Evolutionary conservation across 2,888 invertebrate species (phyloP), one percentile per base, ranked within the genome.

Genomic region (Elgonia sp.): DNA sequence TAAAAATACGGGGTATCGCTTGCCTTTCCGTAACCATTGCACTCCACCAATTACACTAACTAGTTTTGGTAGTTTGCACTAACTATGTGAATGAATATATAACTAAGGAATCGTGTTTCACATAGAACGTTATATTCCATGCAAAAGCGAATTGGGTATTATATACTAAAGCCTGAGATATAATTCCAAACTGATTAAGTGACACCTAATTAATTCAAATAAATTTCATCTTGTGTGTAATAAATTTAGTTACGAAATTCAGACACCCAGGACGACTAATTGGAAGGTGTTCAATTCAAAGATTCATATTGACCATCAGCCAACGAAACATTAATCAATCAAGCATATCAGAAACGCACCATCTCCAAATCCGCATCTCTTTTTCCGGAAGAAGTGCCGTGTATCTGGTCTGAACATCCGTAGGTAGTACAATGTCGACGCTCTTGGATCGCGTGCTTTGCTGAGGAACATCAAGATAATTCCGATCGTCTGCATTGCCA

Each of bases 371-470:
- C 81, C 93, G 92, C 81, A 92, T 73, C 81, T 93, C 93, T 87
- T 92, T 92, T 40, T 89, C 92, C 20, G 94, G 94, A 21, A 94
- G 89, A 29, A 98, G 95, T n/a, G 98, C 97, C 92, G 98, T 98
- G 94, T 98, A 98, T 89, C 97, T 96, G 40, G 97, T 97, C 94
- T 98, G 97, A 92, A 97, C 97, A 87, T 97, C 97, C 12, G 98
- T 98, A 40, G 98, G 98, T 90, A 98, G 95, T 70, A 98, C 98
- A 92, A 98, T 98, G 95, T 98, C 98, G 87, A 98, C 98, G 67
- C 98, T 98, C 88, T 97, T 96, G 50, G 98, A 98, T 69, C 98
- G 95, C 46, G 97, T 96, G 67, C 96, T 96, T 85, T 96, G 96
- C 73, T 96, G 97, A 7, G 97, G 97, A 84, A 97, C 97, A 83